Conservation (phyloP, 2,797 vertebrate species). For the Scarus forsteni region DNA sequence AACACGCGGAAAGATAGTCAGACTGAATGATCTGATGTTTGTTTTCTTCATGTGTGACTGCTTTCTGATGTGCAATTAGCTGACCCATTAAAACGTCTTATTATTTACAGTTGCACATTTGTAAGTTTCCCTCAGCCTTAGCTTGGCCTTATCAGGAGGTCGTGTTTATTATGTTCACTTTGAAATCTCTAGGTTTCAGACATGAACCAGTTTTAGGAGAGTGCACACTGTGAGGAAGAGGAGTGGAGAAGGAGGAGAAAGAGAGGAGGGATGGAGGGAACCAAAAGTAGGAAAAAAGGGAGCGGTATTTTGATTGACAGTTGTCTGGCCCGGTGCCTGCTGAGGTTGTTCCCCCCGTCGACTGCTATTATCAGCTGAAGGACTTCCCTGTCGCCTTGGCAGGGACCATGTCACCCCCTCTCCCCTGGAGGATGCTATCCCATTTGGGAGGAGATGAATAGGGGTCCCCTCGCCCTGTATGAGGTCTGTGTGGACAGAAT, state of each 20-base stretch:
- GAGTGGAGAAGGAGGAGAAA: slow-evolving; percentile 47
- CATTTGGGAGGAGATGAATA: slow-evolving; percentile 84
- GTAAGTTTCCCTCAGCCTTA: slow-evolving; percentile 46
- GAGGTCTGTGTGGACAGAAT: slow-evolving; percentile 79
- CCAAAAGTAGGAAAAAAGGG: slow-evolving; percentile 56
- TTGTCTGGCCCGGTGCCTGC: slow-evolving; percentile 83
- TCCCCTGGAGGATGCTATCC: slow-evolving; percentile 83
- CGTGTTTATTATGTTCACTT: slow-evolving; percentile 52
- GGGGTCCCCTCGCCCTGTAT: slow-evolving; percentile 80
- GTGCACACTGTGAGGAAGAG: slow-evolving; percentile 49
- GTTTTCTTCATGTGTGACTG: slow-evolving; percentile 38
- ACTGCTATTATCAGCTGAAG: slow-evolving; percentile 89
- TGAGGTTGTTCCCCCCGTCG: slow-evolving; percentile 88
- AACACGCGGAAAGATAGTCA: slow-evolving; percentile 30
- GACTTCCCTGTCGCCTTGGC: slow-evolving; percentile 85
- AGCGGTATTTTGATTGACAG: slow-evolving; percentile 80
- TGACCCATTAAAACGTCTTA: slow-evolving; percentile 57
- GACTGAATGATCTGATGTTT: slow-evolving; percentile 44
- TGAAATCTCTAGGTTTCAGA: slow-evolving; percentile 52
- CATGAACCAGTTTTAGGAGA: slow-evolving; percentile 42
- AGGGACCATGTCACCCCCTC: slow-evolving; percentile 77
- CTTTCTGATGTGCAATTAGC: slow-evolving; percentile 43
- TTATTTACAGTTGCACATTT: slow-evolving; percentile 61
- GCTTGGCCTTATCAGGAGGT: slow-evolving; percentile 44
- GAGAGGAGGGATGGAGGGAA: slow-evolving; percentile 44